Evolutionary conservation across 2,797 vertebrate genomes (phyloP), one percentile per base, ranked within the genome.

Genomic region (Phyllotis vaccarum): DNA sequence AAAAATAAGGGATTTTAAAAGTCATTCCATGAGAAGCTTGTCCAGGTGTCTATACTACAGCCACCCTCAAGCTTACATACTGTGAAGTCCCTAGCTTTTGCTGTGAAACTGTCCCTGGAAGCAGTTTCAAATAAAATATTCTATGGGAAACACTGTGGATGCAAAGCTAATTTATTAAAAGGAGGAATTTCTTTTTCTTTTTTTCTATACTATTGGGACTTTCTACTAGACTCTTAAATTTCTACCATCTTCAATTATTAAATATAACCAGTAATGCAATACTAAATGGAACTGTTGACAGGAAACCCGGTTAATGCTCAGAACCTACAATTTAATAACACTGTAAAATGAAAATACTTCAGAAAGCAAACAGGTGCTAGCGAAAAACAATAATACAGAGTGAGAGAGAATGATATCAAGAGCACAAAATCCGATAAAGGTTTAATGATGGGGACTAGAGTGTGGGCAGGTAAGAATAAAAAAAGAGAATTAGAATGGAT

Each of bases 291-390:
- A 52, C 17, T 40, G 87, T 27, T 19, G 11, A 16, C 22, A 74
- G 37, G 13, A 40, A 79, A 90, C 78, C 74, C 34, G 75, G 68
- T 83, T 87, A 72, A 19, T 89, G 49, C 29, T 86, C 29, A 74
- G 9, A 74, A 56, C 74, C 5, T 54, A 14, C 49, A 86, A 12
- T 74, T 91, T 58, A 93, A 72, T 85, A 79, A 13, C 22, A 86
- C 17, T 16, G 76, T n/a, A 93, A 49, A 58, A 7, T 22, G 49
- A 79, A 96, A 93, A 89, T 21, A 76, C 88, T 94, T 82, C 37
- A 82, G 74, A 89, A 95, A 96, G 14, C 40, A 74, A 74, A 72
- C 0, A 1, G 31, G 37, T 74, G 40, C 11, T 58, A 34, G 17
- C 37, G 62, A 43, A 75, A 80, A 96, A 58, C 0, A 0, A 24